phyloP scores from a whole-genome alignment of 2,113 vertebrate genomes.

The Rhinichthys klamathensis region DNA sequence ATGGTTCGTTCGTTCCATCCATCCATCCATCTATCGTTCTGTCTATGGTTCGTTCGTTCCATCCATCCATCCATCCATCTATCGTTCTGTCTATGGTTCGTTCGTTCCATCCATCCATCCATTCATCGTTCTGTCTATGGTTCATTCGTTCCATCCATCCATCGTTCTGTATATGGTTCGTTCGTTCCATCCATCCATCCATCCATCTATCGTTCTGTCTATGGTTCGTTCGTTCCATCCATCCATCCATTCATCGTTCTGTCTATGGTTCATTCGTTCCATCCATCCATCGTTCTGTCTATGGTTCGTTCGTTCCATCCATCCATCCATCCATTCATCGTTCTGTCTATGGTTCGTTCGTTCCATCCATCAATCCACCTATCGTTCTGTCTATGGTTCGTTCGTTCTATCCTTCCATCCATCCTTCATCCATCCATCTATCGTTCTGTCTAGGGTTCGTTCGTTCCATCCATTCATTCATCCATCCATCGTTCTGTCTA shows the following conservation, averaged over 20 bases:
- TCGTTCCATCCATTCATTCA: background rate
- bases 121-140: too few relatives aligned
- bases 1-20: too few relatives aligned
- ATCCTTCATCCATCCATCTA: background rate
- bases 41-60: too few relatives aligned
- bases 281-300: too few relatives aligned
- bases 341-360: too few relatives aligned
- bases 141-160: too few relatives aligned
- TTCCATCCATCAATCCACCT: background rate
- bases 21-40: background rate
- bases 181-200: background rate
- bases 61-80: too few relatives aligned
- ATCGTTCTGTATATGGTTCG: too few relatives aligned
- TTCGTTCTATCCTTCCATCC: background rate
- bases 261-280: background rate
- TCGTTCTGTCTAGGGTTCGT: background rate
- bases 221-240: background rate
- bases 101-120: too few relatives aligned
- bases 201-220: background rate
- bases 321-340: background rate
- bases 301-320: background rate
- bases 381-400: background rate
- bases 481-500: background rate
- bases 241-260: too few relatives aligned
- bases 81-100: too few relatives aligned